These are phyloP conservation scores for Iselma pallidipennis DNA, from an alignment of 2,888 invertebrate species.

Conservation along the genomic window DNA sequence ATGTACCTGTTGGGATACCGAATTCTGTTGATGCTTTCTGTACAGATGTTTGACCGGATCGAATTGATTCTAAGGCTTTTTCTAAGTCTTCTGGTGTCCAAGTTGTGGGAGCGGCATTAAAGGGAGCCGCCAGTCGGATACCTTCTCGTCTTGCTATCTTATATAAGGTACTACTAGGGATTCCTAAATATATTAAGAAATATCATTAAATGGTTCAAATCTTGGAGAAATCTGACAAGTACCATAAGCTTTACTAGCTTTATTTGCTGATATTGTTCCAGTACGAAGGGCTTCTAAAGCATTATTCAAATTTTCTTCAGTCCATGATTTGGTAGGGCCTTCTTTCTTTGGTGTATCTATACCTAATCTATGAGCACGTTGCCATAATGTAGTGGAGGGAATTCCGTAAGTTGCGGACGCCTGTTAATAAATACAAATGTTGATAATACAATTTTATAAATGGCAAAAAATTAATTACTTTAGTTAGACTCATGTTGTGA, in stretches of 20 bases:
- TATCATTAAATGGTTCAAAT: conserved; percentile 1
- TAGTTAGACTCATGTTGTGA: conserved; percentile 88
- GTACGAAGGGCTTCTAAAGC: conserved; percentile 82
- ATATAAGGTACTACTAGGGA: conserved; percentile 89
- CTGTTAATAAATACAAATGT: conserved; percentile 46
- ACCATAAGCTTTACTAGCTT: conserved; percentile 89
- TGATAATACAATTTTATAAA: not conserved
- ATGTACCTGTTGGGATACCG: conserved; percentile 86
- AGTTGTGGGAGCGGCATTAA: conserved; percentile 86
- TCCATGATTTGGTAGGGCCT: conserved; percentile 85
- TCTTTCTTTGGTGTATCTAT: conserved; percentile 92
- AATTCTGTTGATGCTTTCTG: conserved; percentile 85
- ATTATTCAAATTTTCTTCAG: conserved; percentile 79
- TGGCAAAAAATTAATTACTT: conserved; percentile 56
- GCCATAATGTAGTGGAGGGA: conserved; percentile 90
- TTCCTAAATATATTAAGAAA: conserved; percentile 60
- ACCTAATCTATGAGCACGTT: conserved; percentile 84
- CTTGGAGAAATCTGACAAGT: not conserved
- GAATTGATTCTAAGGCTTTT: conserved; percentile 79
- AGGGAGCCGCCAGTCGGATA: conserved; percentile 85
- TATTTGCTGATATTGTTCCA: conserved; percentile 86
- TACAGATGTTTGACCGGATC: conserved; percentile 79
- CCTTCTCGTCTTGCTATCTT: conserved; percentile 90
- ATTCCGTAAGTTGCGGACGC: conserved; percentile 85
- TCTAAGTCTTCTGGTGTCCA: conserved; percentile 86